phyloP scores from a whole-genome alignment of 2,113 vertebrate species.

The pig (Sus scrofa) region T2T-Sscrofa CM000823.6:9537501-9538000 shows the following conservation, averaged over 20 bases:
- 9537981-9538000: not conserved
- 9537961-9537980: not conserved
- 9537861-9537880: not conserved
- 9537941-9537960: not conserved
- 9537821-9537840: not conserved
- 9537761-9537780: not conserved
- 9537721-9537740: not conserved
- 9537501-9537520: not conserved
- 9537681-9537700: not conserved
- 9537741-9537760: not conserved
- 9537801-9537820: not conserved
- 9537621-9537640: not conserved
- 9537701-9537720: not conserved
- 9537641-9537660: not conserved
- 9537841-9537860: not conserved
- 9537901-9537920: not conserved
- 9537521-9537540: not conserved
- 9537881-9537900: not conserved
- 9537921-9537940: accelerated
- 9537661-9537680: not conserved
- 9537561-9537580: not conserved
- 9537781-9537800: not conserved
- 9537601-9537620: not conserved
- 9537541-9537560: no score
- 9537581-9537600: not conserved